These are phyloP conservation scores for Syngnathus scovelli DNA, from an alignment of 2,113 vertebrate genomes.

Conservation along the genomic window DNA sequence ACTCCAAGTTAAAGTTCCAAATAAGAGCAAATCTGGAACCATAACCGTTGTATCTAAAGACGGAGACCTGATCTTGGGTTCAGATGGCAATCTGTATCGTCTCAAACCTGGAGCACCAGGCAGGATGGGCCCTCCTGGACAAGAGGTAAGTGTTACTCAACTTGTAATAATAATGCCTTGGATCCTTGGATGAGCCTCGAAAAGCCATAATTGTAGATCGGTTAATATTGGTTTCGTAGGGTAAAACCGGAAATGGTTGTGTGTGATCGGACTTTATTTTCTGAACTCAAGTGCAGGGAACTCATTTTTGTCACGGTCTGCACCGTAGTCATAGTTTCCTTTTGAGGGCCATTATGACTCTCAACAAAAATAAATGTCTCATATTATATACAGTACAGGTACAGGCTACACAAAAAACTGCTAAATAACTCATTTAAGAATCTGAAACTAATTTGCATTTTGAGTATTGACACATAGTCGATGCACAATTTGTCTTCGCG, in stretches of 20 bases:
- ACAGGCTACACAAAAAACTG: no score
- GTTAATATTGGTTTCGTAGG: neutral
- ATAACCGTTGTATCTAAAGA: conserved; percentile 30
- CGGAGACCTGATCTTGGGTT: conserved; percentile 19
- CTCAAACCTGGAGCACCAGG: conserved; percentile 65
- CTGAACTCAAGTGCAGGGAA: no score
- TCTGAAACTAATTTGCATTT: no score
- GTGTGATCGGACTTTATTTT: no score
- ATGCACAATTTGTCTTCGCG: no score
- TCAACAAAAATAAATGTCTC: no score
- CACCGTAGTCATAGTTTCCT: no score
- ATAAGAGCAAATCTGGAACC: conserved; percentile 14
- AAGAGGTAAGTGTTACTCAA: conserved; percentile 64
- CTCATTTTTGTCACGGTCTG: no score
- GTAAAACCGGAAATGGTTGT: neutral
- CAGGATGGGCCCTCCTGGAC: conserved; percentile 68
- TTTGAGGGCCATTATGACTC: no score
- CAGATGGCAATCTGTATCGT: conserved; percentile 37
- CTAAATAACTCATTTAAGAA: no score
- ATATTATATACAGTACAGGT: no score
- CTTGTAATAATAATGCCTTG: neutral
- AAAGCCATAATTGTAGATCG: neutral
- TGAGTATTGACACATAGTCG: no score
- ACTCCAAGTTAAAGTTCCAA: neutral
- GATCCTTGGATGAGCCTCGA: neutral